Percentiles rank a stretch among this genome's conserved stretches.
These are phyloP conservation scores for Apistogramma diplotaenia DNA, from an alignment of 2,113 vertebrate genomes.

Conservation along the genomic window DNA sequence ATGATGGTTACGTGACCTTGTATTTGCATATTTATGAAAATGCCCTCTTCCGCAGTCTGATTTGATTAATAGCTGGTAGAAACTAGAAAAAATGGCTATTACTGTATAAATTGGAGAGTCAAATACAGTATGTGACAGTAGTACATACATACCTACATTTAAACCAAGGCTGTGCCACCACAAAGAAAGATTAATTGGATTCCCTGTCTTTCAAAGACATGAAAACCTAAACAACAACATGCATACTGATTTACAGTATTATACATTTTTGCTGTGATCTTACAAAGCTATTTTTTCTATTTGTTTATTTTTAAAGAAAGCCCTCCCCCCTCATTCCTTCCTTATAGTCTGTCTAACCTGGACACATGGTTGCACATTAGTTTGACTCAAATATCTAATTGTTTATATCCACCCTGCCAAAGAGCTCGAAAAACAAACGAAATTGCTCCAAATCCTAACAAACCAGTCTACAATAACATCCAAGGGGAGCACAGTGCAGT, in stretches of 20 bases:
- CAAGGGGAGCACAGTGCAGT: constrained; percentile 36
- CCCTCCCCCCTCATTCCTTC: constrained; percentile 9
- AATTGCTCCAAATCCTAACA: not conserved
- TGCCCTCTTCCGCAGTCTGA: constrained; percentile 65
- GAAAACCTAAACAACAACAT: constrained; percentile 63
- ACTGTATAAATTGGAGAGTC: constrained; percentile 59
- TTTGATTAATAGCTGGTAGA: constrained; percentile 74
- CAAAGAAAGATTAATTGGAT: constrained; percentile 50
- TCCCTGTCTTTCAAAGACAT: constrained; percentile 40
- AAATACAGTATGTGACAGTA: constrained; percentile 52
- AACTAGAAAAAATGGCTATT: constrained; percentile 71
- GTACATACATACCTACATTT: constrained; percentile 52
- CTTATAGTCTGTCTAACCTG: not conserved
- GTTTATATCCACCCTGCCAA: not conserved
- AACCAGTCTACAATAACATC: constrained; percentile 2
- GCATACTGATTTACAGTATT: constrained; percentile 71
- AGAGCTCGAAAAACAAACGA: not conserved
- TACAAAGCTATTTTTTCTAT: constrained; percentile 45
- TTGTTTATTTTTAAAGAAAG: constrained; percentile 23
- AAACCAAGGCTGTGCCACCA: constrained; percentile 53
- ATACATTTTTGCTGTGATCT: constrained; percentile 60
- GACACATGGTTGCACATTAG: constrained; percentile 3
- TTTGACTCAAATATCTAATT: constrained; percentile 17
- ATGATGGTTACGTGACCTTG: constrained; percentile 53
- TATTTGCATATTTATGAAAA: constrained; percentile 78